These are phyloP conservation scores for Idaea straminata DNA, from an alignment of 2,888 invertebrate genomes.

Conservation along the genomic window DNA sequence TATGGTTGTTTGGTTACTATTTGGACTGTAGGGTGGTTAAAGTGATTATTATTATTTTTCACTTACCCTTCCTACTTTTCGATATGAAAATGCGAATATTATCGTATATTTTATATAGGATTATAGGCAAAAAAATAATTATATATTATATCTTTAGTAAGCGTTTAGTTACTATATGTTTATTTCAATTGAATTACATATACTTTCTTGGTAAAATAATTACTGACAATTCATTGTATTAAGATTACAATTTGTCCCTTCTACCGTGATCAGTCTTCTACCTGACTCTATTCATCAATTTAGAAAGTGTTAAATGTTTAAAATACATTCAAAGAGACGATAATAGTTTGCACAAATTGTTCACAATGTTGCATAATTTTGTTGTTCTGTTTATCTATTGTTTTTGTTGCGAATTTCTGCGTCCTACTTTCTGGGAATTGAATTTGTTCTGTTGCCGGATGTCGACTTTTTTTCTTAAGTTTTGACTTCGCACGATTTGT, in stretches of 20 bases:
- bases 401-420: not conserved
- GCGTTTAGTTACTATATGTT: no score
- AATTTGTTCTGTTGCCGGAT: not conserved
- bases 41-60: not conserved
- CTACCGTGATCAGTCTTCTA: not conserved
- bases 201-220: no score
- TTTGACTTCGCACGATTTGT: no score
- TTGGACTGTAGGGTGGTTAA: not conserved
- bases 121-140: no score
- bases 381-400: not conserved
- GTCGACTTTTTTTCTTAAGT: not conserved
- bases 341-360: not conserved
- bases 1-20: not conserved
- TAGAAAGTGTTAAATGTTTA: not conserved
- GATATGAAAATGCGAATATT: not conserved
- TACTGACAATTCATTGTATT: no score
- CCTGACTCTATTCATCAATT: not conserved
- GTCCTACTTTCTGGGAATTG: not conserved
- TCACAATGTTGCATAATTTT: not conserved
- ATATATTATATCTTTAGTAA: no score
- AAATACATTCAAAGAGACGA: not conserved
- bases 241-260: no score
- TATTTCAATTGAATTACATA: no score
- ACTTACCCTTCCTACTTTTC: not conserved
- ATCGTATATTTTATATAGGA: no score